A percentile compares a stretch with the other conserved stretches of the same genome.
Evolutionary conservation across 2,113 vertebrate genomes (phyloP).

Genomic region (Girardinichthys multiradiatus): DNA sequence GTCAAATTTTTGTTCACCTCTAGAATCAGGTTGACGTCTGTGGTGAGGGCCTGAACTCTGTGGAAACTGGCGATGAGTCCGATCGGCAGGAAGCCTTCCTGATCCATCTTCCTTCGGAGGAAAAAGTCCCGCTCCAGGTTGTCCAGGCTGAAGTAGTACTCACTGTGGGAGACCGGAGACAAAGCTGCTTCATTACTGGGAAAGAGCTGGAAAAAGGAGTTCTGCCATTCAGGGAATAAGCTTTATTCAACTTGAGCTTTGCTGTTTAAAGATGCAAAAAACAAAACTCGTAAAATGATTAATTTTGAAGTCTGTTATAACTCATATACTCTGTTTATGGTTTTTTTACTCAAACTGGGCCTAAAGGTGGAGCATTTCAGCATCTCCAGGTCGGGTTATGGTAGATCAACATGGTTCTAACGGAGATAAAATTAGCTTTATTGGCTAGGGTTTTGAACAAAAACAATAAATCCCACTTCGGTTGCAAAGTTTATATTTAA

Average conservation of each 20-base stretch:
- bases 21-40: slow-evolving; percentile 89
- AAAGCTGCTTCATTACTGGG: too few relatives aligned
- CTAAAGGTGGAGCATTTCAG: neutral
- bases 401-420: too few relatives aligned
- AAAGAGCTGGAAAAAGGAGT: neutral
- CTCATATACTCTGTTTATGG: neutral
- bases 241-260: too few relatives aligned
- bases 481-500: too few relatives aligned
- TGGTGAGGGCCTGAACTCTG: slow-evolving; percentile 95
- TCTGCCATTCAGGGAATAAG: too few relatives aligned
- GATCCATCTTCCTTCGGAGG: slow-evolving; percentile 95
- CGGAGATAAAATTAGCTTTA: too few relatives aligned
- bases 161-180: slow-evolving; percentile 73
- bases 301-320: neutral
- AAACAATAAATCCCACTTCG: too few relatives aligned
- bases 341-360: neutral
- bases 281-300: too few relatives aligned
- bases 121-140: slow-evolving; percentile 97
- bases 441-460: neutral
- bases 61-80: slow-evolving; percentile 94
- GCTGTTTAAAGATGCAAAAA: too few relatives aligned
- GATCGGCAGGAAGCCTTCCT: slow-evolving; percentile 92
- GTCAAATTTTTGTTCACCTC: too few relatives aligned
- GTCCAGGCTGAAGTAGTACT: slow-evolving; percentile 98
- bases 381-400: neutral